phyloP scores from a whole-genome alignment of 2,888 invertebrate species.

The Argyra leucocephala region DNA sequence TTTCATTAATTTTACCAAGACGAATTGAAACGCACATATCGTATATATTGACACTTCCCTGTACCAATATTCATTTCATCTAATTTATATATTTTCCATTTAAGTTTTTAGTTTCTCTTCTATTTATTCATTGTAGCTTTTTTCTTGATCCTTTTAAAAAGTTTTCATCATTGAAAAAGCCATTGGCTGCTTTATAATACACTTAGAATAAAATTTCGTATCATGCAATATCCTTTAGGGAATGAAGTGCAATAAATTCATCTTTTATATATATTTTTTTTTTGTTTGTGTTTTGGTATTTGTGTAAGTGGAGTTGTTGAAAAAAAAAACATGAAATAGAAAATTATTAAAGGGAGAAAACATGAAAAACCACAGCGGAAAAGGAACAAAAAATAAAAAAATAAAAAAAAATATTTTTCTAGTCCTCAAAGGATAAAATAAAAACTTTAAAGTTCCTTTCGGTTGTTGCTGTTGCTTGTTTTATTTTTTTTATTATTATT shows the following conservation, averaged over 20 bases:
- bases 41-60: too few species aligned
- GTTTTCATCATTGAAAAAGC: background rate
- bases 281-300: too few species aligned
- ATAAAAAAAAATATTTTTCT: too few species aligned
- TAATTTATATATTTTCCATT: background rate
- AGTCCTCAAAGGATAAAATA: too few species aligned
- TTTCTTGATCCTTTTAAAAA: background rate
- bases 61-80: too few species aligned
- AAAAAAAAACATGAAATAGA: background rate
- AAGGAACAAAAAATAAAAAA: background rate
- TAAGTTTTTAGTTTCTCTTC: too few species aligned
- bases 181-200: background rate
- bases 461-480: background rate
- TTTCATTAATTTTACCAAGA: too few species aligned
- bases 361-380: slow-evolving; percentile 1
- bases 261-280: background rate
- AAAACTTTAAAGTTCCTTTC: background rate
- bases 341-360: background rate
- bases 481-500: too few species aligned
- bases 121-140: background rate
- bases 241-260: background rate
- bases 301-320: too few species aligned
- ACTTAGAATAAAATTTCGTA: background rate
- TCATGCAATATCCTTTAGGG: background rate
- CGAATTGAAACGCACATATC: too few species aligned